These are phyloP conservation scores for Acanthacorydalis orientalis DNA, from an alignment of 2,888 invertebrate species.

Conservation along the genomic window DNA sequence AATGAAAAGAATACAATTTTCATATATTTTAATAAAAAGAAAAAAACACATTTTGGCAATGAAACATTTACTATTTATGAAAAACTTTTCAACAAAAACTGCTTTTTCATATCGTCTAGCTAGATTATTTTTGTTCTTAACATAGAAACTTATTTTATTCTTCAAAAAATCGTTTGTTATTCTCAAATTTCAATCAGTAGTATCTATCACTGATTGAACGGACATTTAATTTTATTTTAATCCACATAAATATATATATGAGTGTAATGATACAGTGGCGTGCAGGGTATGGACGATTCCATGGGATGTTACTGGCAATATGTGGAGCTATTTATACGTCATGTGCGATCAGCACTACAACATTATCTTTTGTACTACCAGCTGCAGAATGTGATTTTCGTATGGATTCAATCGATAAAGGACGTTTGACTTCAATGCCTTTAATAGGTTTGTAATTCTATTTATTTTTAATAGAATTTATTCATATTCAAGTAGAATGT, in stretches of 20 bases:
- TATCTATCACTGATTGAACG: neutral
- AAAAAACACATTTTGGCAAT: too few species aligned
- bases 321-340: constrained; percentile 51
- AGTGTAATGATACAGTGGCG: constrained; percentile 1
- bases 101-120: too few species aligned
- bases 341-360: constrained; percentile 48
- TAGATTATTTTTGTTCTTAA: too few species aligned
- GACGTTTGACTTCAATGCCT: constrained; percentile 40
- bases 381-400: constrained; percentile 39
- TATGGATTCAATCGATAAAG: constrained; percentile 37
- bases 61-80: too few species aligned
- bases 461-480: too few species aligned
- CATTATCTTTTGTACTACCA: constrained; percentile 46
- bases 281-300: constrained; percentile 46
- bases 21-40: too few species aligned
- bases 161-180: constrained; percentile 7
- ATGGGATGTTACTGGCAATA: constrained; percentile 39
- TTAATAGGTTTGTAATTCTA: constrained; percentile 35
- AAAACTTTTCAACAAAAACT: too few species aligned
- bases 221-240: neutral
- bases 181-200: neutral
- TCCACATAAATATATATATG: neutral
- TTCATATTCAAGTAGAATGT: too few species aligned
- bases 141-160: neutral
- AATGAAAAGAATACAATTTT: too few species aligned